A percentile compares a stretch with the other conserved stretches of the same genome.
These are phyloP conservation scores for Lycophotia porphyrea DNA, from an alignment of 2,888 invertebrate genomes.

Conservation along the genomic window DNA sequence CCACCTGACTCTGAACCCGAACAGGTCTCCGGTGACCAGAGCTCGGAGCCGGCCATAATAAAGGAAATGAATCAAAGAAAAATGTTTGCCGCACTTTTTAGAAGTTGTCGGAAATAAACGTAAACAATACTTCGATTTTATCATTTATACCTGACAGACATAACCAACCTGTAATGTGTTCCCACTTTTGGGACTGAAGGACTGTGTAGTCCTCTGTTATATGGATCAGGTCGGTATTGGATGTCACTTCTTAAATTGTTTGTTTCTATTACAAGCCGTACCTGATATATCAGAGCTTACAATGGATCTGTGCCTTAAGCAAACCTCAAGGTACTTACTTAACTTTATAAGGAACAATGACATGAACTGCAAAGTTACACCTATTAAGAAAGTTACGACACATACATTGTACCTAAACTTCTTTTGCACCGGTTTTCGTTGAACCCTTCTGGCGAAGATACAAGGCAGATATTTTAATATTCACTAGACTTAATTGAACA, in stretches of 20 bases:
- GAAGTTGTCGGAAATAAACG: slow-evolving; percentile 29
- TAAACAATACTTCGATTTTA: background rate
- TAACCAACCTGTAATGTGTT: background rate
- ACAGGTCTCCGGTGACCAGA: background rate
- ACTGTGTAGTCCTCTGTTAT: too few relatives aligned
- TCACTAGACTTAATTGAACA: slow-evolving; percentile 18
- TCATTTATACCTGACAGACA: background rate
- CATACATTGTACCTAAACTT: background rate
- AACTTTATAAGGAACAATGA: background rate
- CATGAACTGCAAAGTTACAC: background rate
- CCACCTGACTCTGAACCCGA: background rate
- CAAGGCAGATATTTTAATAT: background rate
- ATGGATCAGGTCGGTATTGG: background rate
- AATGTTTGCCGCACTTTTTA: slow-evolving; percentile 23
- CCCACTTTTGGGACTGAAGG: too few relatives aligned
- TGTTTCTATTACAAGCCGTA: background rate
- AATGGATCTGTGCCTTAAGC: background rate
- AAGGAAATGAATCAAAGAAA: background rate
- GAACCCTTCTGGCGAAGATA: background rate
- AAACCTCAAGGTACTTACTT: background rate
- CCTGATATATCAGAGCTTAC: background rate
- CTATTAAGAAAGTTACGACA: background rate
- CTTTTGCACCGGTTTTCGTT: background rate
- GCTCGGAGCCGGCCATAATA: background rate
- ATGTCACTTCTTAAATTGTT: background rate